A percentile compares a stretch with the other conserved stretches of the same genome.
These are phyloP conservation scores for Upupa epops DNA, from an alignment of 2,113 vertebrate species.

Conservation along the genomic window DNA sequence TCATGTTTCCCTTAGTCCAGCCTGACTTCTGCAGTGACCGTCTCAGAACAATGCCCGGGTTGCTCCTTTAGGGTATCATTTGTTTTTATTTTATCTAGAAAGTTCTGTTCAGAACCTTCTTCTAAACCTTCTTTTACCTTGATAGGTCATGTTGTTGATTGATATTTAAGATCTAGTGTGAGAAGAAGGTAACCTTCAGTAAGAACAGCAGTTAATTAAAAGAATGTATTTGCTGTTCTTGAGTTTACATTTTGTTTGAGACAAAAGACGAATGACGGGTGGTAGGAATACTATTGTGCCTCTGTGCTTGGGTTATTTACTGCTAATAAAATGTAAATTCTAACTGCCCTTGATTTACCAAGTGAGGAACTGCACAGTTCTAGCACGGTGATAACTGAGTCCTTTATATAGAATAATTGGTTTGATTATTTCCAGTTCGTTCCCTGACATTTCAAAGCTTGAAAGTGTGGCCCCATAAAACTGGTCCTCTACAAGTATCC, in stretches of 20 bases:
- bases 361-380: slow-evolving; percentile 8
- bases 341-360: slow-evolving; percentile 46
- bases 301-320: slow-evolving; percentile 38
- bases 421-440: slow-evolving; percentile 19
- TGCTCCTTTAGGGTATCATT: not conserved
- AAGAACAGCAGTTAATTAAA: slow-evolving; percentile 16
- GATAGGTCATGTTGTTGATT: not conserved
- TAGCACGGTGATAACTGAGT: slow-evolving; percentile 19
- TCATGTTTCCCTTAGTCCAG: not conserved
- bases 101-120: not conserved
- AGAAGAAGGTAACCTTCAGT: not conserved
- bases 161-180: not conserved
- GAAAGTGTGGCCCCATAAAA: not conserved
- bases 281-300: slow-evolving; percentile 19
- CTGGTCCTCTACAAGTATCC: not conserved
- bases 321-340: slow-evolving; percentile 57
- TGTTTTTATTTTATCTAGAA: not conserved
- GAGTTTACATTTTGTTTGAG: not conserved
- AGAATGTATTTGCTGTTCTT: not conserved
- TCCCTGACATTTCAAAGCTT: slow-evolving; percentile 23
- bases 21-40: not conserved
- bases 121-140: not conserved
- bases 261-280: slow-evolving; percentile 32
- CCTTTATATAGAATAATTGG: not conserved
- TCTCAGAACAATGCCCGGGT: not conserved